Conservation (phyloP, 2,113 vertebrate species). For the Triplophysa dalaica region DNA sequence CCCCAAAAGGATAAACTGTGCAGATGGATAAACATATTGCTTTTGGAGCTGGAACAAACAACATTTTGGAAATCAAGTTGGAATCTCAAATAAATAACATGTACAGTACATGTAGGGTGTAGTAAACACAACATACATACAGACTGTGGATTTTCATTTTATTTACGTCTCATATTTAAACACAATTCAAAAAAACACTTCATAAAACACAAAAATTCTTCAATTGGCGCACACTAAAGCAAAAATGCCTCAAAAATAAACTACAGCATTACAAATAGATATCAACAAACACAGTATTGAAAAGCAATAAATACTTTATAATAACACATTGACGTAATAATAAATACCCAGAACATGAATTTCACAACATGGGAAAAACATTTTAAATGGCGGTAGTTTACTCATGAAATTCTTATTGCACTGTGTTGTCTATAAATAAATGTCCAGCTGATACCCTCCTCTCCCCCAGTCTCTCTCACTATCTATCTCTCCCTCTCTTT, state of each 20-base stretch:
- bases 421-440: slow-evolving; percentile 29
- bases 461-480: not conserved
- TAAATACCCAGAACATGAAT: slow-evolving; percentile 20
- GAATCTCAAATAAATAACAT: too few species aligned
- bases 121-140: slow-evolving; percentile 2
- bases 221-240: not conserved
- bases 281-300: slow-evolving; percentile 25
- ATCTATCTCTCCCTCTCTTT: not conserved
- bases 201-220: slow-evolving; percentile 18
- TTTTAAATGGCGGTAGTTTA: not conserved
- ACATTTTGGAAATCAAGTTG: too few species aligned
- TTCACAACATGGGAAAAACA: not conserved
- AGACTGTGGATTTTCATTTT: slow-evolving; percentile 6
- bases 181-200: slow-evolving; percentile 21
- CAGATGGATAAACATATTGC: too few species aligned
- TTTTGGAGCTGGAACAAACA: too few species aligned
- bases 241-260: not conserved
- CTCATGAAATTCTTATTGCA: slow-evolving; percentile 14
- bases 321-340: not conserved
- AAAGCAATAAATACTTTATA: slow-evolving; percentile 16
- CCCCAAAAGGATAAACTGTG: too few species aligned
- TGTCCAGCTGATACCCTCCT: slow-evolving; percentile 11
- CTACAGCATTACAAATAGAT: slow-evolving; percentile 23
- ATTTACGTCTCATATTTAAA: slow-evolving; percentile 11
- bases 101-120: too few species aligned